Percentiles rank a stretch among this genome's conserved stretches.
phyloP scores from a whole-genome alignment of 2,113 vertebrate genomes.

The Argyrosomus japonicus region DNA sequence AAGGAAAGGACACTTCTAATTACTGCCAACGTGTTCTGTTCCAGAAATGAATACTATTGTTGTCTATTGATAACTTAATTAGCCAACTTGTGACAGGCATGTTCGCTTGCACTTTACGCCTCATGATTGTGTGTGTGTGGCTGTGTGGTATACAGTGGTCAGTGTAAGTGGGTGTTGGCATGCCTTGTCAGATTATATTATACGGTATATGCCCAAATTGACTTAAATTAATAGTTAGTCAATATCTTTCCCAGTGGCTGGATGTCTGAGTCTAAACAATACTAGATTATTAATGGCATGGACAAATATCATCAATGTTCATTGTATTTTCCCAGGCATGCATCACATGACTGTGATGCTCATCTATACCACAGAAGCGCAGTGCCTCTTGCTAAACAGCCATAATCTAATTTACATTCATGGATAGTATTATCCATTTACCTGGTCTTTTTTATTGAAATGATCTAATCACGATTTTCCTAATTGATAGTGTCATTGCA shows the following conservation, averaged over 20 bases:
- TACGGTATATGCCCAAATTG: slow-evolving; percentile 69
- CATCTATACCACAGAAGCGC: slow-evolving; percentile 9
- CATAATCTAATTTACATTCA: slow-evolving; percentile 32
- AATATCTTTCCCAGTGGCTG: slow-evolving; percentile 60
- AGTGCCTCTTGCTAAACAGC: slow-evolving; percentile 47
- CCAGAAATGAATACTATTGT: slow-evolving; percentile 66
- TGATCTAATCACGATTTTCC: slow-evolving; percentile 23
- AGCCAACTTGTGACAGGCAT: slow-evolving; percentile 72
- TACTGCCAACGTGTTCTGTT: slow-evolving; percentile 72
- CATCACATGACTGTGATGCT: slow-evolving; percentile 14
- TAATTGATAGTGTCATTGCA: slow-evolving; percentile 17
- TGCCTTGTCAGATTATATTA: slow-evolving; percentile 71
- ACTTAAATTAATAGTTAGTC: slow-evolving; percentile 69
- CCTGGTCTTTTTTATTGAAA: slow-evolving; percentile 33
- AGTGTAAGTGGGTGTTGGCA: slow-evolving; percentile 74
- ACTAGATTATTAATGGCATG: slow-evolving; percentile 71
- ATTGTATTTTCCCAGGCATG: slow-evolving; percentile 39
- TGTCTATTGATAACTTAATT: slow-evolving; percentile 72
- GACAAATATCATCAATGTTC: slow-evolving; percentile 50
- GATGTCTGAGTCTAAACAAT: slow-evolving; percentile 66
- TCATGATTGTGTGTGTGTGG: slow-evolving; percentile 73
- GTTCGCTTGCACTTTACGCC: slow-evolving; percentile 72
- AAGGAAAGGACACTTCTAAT: slow-evolving; percentile 66
- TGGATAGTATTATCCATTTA: slow-evolving; percentile 8
- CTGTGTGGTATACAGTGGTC: slow-evolving; percentile 73